phyloP scores from a whole-genome alignment of 2,888 invertebrate species.

The Sialis fuliginosa region DNA sequence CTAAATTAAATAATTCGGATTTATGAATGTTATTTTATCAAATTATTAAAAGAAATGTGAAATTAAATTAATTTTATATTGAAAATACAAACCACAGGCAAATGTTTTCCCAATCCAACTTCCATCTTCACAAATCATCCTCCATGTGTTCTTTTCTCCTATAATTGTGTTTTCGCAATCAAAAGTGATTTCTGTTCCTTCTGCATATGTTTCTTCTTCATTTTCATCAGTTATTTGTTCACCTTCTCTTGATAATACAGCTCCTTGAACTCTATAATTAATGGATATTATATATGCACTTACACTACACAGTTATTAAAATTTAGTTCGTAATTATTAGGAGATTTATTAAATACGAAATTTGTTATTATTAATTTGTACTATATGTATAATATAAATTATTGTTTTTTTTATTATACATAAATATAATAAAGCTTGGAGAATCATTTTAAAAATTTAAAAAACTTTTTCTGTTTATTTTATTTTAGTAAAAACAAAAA shows the following conservation, averaged over 20 bases:
- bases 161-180: conserved; percentile 67
- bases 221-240: conserved; percentile 44
- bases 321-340: too few species aligned
- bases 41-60: background rate
- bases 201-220: conserved; percentile 52
- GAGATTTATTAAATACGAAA: too few species aligned
- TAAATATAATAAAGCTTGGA: too few species aligned
- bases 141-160: conserved; percentile 71
- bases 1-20: background rate
- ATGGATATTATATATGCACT: background rate
- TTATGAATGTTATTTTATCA: background rate
- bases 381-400: too few species aligned
- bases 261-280: conserved; percentile 48
- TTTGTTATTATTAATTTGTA: too few species aligned
- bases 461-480: too few species aligned
- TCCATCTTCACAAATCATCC: conserved; percentile 68
- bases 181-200: conserved; percentile 68
- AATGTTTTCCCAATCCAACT: conserved; percentile 68
- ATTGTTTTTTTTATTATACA: too few species aligned
- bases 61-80: background rate
- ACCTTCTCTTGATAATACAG: conserved; percentile 56
- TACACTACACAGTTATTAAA: too few species aligned
- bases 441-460: too few species aligned
- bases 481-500: too few species aligned
- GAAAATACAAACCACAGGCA: conserved; percentile 47